phyloP scores from a whole-genome alignment of 2,113 vertebrate species.

The Lepisosteus osseus region DNA sequence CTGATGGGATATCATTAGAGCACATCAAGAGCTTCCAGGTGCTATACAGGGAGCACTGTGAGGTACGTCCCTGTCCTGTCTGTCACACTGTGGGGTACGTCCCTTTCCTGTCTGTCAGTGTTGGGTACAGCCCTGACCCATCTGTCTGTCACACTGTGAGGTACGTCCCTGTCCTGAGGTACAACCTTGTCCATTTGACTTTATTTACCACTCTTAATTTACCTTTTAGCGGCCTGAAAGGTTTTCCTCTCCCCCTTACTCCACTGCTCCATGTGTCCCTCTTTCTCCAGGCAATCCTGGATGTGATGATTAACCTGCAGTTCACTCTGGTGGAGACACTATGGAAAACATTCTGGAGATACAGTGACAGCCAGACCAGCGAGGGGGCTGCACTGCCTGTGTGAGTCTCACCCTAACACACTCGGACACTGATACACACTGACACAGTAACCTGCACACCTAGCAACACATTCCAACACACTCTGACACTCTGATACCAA shows the following conservation, averaged over 20 bases:
- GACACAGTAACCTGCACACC: neutral
- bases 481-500: neutral
- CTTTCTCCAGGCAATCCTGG: constrained; percentile 75
- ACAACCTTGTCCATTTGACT: too few relatives aligned
- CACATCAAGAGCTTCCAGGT: constrained; percentile 80
- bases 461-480: neutral
- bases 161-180: neutral
- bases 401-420: constrained; percentile 54
- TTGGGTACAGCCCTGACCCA: neutral
- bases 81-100: neutral
- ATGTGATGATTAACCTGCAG: constrained; percentile 89
- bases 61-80: constrained; percentile 59
- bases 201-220: too few relatives aligned
- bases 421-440: neutral
- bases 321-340: constrained; percentile 86
- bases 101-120: neutral
- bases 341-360: constrained; percentile 92
- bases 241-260: too few relatives aligned
- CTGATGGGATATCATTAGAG: constrained; percentile 71
- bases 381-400: constrained; percentile 66
- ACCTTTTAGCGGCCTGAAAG: too few relatives aligned
- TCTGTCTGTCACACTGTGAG: constrained; percentile 17
- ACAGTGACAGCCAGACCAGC: constrained; percentile 74
- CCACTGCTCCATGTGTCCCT: neutral
- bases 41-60: constrained; percentile 88